Base-by-base conservation (phyloP, 2,797 vertebrate species). In the Miichthys miiuy region DNA sequence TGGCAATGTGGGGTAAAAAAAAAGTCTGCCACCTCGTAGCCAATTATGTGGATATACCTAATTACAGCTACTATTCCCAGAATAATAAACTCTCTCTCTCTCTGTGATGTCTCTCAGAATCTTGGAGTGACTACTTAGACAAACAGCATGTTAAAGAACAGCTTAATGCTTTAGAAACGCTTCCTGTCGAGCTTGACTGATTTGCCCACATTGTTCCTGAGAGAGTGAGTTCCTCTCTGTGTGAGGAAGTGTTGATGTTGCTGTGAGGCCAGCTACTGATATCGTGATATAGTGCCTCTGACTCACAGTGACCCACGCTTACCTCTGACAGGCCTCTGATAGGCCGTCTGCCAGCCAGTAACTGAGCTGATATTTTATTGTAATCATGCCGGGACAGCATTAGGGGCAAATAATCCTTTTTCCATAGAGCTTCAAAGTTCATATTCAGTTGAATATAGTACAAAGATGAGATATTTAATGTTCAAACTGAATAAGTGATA, bases 171-270 rank as follows among this genome's bases (percentile, higher is more conserved):
- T 66, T 54, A 67, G 27, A 56, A 81, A 75, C 48, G 46, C 75
- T 82, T 84, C 82, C 84, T 78, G 79, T 69, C 57, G 44, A 63
- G 66, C 82, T 61, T 6, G 27, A 48, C 57, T 62, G 64, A 46
- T 72, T 72, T 5, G 48, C 56, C 84, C 60, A 54, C 73, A 74
- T 84, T 88, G 81, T 85, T 78, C 64, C 81, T 65, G 42, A 57
- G 21, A 50, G 61, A n/a, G 41, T 9, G 72, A 78, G 62, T 77
- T 83, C 75, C 69, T 77, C 57, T 68, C 6, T 68, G 60, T 60
- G 57, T 48, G 66, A 69, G 70, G 69, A 77, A 71, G 65, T 63
- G 75, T 64, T 77, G 56, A 50, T 58, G 50, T 55, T 30, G 34
- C 63, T 25, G 34, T 34, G 61, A 44, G 61, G 70, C 54, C 75